Conservation (phyloP, 2,113 vertebrate species). For the Engystomops pustulosus region DNA sequence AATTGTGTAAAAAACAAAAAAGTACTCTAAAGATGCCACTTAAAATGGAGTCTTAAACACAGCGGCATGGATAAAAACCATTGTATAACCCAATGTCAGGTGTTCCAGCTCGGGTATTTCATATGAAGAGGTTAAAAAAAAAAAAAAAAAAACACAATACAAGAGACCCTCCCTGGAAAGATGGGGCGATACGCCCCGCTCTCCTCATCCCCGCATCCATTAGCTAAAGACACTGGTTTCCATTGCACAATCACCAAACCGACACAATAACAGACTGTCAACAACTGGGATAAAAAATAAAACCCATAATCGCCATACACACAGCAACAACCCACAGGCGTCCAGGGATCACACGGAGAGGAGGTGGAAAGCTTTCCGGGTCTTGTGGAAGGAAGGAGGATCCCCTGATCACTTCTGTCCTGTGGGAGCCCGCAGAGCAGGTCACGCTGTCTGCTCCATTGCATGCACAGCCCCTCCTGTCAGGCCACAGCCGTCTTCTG, state of each 20-base stretch:
- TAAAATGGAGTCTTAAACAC: conserved; percentile 29
- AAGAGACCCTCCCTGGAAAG: neutral
- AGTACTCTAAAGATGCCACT: conserved; percentile 7
- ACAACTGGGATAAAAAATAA: conserved; percentile 17
- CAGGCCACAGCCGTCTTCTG: conserved; percentile 65
- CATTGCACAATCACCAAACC: conserved; percentile 50
- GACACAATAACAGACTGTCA: conserved; percentile 41
- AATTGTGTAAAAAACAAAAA: neutral
- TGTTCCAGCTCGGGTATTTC: neutral
- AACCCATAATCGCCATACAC: conserved; percentile 44
- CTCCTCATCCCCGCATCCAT: neutral
- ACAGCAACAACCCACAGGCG: conserved; percentile 35
- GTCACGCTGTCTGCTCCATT: conserved; percentile 71
- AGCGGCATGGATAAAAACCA: conserved; percentile 42
- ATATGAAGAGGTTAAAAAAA: conserved; percentile 3
- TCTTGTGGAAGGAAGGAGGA: conserved; percentile 65
- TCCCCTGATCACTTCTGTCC: conserved; percentile 65
- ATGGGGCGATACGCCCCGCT: neutral
- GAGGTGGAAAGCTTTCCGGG: conserved; percentile 24
- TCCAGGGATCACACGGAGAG: neutral
- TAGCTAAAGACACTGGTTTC: conserved; percentile 17
- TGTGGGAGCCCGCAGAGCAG: conserved; percentile 67
- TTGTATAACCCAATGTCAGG: neutral
- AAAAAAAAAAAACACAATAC: conserved; percentile 1
- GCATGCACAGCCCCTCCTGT: conserved; percentile 71